phyloP scores from a whole-genome alignment of 2,888 invertebrate species.

The Diarsia dahlii region DNA sequence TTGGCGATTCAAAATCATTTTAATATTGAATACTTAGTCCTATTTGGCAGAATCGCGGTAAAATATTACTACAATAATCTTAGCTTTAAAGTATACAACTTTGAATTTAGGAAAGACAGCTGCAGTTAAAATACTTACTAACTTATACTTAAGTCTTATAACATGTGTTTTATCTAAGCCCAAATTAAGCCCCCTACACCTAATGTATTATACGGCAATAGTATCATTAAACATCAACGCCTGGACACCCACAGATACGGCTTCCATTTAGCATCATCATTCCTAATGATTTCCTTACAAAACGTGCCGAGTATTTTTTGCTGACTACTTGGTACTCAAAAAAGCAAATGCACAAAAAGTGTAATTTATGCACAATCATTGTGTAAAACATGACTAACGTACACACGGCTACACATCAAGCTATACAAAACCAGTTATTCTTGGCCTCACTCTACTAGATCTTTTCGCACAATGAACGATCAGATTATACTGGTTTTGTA shows the following conservation, averaged over 20 bases:
- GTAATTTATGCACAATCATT: constrained; percentile 16
- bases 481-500: too few relatives aligned
- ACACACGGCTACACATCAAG: too few relatives aligned
- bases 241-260: not conserved
- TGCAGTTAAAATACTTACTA: not conserved
- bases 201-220: not conserved
- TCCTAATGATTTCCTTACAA: constrained; percentile 6
- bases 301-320: constrained; percentile 22
- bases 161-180: too few relatives aligned
- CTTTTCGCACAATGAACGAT: too few relatives aligned
- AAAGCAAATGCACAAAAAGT: constrained; percentile 26
- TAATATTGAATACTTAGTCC: too few relatives aligned
- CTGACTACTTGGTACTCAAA: not conserved
- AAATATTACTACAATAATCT: too few relatives aligned
- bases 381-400: constrained; percentile 6
- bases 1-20: not conserved
- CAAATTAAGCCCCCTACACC: too few relatives aligned
- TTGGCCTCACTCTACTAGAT: too few relatives aligned
- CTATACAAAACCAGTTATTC: too few relatives aligned
- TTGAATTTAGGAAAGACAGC: not conserved
- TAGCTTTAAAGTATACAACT: not conserved
- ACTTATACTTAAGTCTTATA: not conserved
- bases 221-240: not conserved
- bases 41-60: not conserved
- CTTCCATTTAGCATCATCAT: not conserved